Base-by-base conservation (phyloP, 1,140 invertebrate genomes). In the Aphis craccivora region DNA sequence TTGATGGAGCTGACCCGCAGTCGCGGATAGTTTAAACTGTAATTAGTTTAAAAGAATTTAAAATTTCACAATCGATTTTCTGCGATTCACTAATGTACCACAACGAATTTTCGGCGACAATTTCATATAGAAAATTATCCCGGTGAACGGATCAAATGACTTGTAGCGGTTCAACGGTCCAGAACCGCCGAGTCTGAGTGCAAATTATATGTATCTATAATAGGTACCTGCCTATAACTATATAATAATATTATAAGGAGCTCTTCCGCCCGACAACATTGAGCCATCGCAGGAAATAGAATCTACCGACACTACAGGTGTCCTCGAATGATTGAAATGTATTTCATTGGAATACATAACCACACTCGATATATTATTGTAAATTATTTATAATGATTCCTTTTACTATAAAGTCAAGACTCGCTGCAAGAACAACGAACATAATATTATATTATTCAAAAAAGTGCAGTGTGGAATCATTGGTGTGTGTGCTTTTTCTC, bases 91-190 rank as follows among this genome's bases (percentile, higher is more conserved):
- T 90, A 30, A 45, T 37, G 25, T 67, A 60, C 53, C 89, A 25
- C 30, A 8, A n/a, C 89, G 51, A 90, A 90, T 90, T 43, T 90
- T 43, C 8, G 89, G 43, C 18, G 55, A 30, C 53, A 60, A 43
- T 67, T 89, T 67, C 23, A 30, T 90, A 43, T 90, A 43, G 53
- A 43, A 90, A 90, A 92, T 83, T 22, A 92, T 92, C 76, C 22
- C 30, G 45, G n/a, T 35, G n/a, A 92, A 92, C 90, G 43, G 67
- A 22, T 92, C 67, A 45, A 45, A 76, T 92, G 43, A 92, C 90
- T 83, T 48, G 90, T 91, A 48, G 43, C 90, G 60, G 90, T 83
- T 83, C 90, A 92, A 11, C 90, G 90, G n/a, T 83, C 60, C 43
- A 92, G 90, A 92, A 92, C 90, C 25, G 43, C 23, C 18, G 20